These are phyloP conservation scores for Sclerodermus sp. DNA, from an alignment of 2,888 invertebrate species.

Conservation along the genomic window DNA sequence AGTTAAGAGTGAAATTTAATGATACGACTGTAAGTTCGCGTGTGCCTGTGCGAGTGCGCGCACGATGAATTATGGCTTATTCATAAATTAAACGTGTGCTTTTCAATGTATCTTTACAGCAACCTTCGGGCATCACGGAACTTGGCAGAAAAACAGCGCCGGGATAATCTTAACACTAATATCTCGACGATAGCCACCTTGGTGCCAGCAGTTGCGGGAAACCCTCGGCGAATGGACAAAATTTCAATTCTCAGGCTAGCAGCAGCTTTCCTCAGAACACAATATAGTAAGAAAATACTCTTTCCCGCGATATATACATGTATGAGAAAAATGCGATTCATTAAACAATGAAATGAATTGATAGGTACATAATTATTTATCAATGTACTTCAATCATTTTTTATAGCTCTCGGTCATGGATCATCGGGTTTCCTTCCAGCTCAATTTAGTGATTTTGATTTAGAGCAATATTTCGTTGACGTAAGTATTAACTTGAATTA, in stretches of 20 bases:
- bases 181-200: conserved; percentile 80
- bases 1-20: too few species aligned
- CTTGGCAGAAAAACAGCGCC: conserved; percentile 86
- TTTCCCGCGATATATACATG: not conserved
- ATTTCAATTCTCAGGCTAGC: conserved; percentile 85
- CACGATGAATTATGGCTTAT: too few species aligned
- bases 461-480: conserved; percentile 54
- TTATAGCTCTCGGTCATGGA: conserved; percentile 47
- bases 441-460: conserved; percentile 45
- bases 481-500: too few species aligned
- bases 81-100: too few species aligned
- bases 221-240: conserved; percentile 85
- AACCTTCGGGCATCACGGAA: conserved; percentile 82
- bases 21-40: too few species aligned
- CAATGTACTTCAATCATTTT: not conserved
- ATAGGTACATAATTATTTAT: too few species aligned
- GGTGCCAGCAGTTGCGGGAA: conserved; percentile 81
- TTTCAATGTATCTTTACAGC: conserved; percentile 55
- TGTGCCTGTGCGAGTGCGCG: too few species aligned
- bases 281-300: conserved; percentile 66
- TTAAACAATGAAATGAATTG: too few species aligned
- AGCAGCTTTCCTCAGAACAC: conserved; percentile 80
- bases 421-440: conserved; percentile 37
- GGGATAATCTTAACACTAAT: conserved; percentile 85
- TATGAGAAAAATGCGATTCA: too few species aligned